Percentiles rank a stretch among this genome's conserved stretches.
Conservation (phyloP, 2,888 invertebrate species). For the Leptinotarsa peninsularis region DNA sequence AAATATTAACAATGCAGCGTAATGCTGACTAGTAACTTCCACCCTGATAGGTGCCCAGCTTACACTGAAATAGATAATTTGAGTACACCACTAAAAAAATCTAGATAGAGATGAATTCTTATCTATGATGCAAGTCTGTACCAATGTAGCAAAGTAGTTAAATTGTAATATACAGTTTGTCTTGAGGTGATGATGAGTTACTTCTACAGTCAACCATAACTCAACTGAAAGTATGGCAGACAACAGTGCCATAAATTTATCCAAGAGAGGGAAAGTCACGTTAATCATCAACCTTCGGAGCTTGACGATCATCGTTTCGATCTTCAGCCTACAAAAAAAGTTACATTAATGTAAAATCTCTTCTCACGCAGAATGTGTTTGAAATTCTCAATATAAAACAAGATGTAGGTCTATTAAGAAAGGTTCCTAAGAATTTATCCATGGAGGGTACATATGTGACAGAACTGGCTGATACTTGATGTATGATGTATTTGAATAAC, state of each 20-base stretch:
- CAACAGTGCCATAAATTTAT: conserved; percentile 65
- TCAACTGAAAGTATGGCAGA: conserved; percentile 27
- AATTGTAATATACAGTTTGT: conserved; percentile 55
- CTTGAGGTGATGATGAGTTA: conserved; percentile 46
- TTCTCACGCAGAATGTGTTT: too few species aligned
- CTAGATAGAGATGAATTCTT: conserved; percentile 48
- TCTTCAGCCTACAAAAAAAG: conserved; percentile 54
- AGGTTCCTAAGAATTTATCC: too few species aligned
- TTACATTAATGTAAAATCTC: too few species aligned
- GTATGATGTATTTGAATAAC: too few species aligned
- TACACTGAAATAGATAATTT: conserved; percentile 58
- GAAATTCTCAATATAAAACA: too few species aligned
- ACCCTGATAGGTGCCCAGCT: conserved; percentile 58
- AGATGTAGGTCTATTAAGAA: too few species aligned
- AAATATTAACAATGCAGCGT: conserved; percentile 57
- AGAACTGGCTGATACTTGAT: too few species aligned
- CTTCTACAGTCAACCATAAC: conserved; percentile 42
- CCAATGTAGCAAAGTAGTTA: conserved; percentile 61
- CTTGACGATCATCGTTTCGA: conserved; percentile 61
- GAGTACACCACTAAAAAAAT: conserved; percentile 51
- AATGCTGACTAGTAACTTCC: conserved; percentile 65
- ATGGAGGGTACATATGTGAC: too few species aligned
- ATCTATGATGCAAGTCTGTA: conserved; percentile 61
- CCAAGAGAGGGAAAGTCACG: conserved; percentile 95
- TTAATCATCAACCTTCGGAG: conserved; percentile 95